Evolutionary conservation across 2,113 vertebrate genomes (phyloP), one percentile per base, ranked within the genome.

Genomic region (Scolopax mira): DNA sequence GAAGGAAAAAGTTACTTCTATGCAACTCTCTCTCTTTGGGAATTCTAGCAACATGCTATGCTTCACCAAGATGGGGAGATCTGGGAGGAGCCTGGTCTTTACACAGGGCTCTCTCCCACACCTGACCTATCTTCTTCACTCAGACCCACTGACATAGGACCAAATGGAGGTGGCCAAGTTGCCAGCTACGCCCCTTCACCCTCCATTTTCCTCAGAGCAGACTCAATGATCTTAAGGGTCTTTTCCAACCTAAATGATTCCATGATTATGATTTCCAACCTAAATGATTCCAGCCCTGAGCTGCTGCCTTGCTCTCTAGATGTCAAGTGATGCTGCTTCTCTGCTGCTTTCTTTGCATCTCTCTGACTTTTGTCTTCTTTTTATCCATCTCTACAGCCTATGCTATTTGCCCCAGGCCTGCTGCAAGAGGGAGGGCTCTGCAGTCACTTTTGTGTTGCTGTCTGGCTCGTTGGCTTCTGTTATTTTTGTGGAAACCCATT

Each of bases 251-350:
- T 71, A 49, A 90, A 52, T 37, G 18, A 41, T 55, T 57, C 69
- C 54, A 6, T 30, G 46, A 49, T 55, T 49, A 39, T 1, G 3
- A n/a, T 72, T 77, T 49, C 46, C 42, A 77, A 22, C 11, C 11
- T 71, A 49, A 90, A 52, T 37, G 18, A 41, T 55, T 57, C 69
- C 54, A 89, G 81, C 13, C 66, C 42, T 46, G 25, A 30, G 37
- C 13, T 10, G 13, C 18, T 5, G 4, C 6, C 41, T 35, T 85
- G 18, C 16, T 78, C 30, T 16, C 23, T 51, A 27, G 30, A 27
- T 22, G 23, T 7, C 0, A 0, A 48, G 30, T 17, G 52, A 44
- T 48, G 79, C 13, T 85, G 54, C 19, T 28, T 19, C 18, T 48
- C 54, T 79, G 33, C 19, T 93, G 35, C 41, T 7, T 51, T 42